Conservation (phyloP, 2,113 vertebrate species). For the Spea multiplicata region DNA sequence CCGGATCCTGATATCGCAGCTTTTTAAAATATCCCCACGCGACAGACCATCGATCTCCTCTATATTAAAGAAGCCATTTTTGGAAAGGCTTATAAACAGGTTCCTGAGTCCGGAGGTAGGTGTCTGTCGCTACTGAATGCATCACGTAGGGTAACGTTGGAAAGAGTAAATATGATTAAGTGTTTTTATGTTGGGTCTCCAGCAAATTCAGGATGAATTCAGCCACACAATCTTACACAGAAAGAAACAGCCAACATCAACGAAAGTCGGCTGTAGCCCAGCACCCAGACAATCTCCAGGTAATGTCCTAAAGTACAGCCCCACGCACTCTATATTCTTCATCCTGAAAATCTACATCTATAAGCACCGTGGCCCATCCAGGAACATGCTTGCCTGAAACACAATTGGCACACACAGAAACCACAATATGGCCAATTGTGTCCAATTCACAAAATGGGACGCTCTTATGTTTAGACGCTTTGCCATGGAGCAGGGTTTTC, state of each 20-base stretch:
- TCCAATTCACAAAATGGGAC: no score
- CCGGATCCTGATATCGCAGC: slow-evolving; percentile 70
- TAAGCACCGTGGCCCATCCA: no score
- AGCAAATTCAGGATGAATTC: slow-evolving; percentile 70
- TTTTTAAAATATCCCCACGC: slow-evolving; percentile 80
- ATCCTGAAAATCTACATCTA: no score
- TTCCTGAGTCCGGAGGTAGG: slow-evolving; percentile 73
- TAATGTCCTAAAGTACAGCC: slow-evolving; percentile 44
- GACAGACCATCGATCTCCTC: slow-evolving; percentile 83
- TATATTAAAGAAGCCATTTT: slow-evolving; percentile 73
- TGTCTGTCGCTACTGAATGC: background rate
- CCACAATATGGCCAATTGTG: no score
- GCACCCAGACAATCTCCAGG: slow-evolving; percentile 52
- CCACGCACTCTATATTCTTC: background rate
- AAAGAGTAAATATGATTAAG: background rate
- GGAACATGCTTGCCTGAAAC: no score
- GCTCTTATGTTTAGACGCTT: no score
- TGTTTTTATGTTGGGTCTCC: slow-evolving; percentile 18
- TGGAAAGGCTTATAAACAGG: slow-evolving; percentile 70
- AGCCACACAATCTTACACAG: slow-evolving; percentile 50
- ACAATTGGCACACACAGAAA: no score
- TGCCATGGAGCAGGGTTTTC: no score
- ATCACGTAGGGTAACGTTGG: background rate
- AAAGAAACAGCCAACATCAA: slow-evolving; percentile 47
- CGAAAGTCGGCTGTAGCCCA: slow-evolving; percentile 10